Base-by-base conservation (phyloP, 2,888 invertebrate genomes). In the Diploptera punctata region DNA sequence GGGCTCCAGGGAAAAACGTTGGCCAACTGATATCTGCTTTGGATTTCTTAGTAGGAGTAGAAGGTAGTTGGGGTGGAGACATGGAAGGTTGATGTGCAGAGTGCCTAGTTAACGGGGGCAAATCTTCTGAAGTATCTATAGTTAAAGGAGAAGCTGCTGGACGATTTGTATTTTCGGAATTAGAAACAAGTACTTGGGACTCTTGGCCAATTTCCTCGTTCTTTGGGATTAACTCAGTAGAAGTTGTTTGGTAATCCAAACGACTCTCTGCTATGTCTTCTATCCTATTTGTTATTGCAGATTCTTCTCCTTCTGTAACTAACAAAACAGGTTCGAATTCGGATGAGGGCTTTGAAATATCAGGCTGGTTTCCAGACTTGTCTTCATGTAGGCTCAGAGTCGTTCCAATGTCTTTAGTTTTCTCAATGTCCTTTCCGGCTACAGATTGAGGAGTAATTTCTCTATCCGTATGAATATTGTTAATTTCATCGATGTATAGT, bases 1-100 rank as follows among this genome's bases (percentile, higher is more conserved):
- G 74, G 10, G 52, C 70, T 38, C 65, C 68, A 10, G 72, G 73
- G 13, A 31, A 47, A 52, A 73, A 75, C n/a, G 70, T 70, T 5
- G 75, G 75, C 75, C 75, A 75, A 26, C 68, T 73, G 21, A 75
- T 75, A 57, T 75, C 75, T 19, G 72, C 75, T 52, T 70, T 70
- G 16, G 69, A 60, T 24, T 47, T 69, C 19, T 33, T 70, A n/a
- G n/a, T n/a, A 21, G 49, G 49, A 2, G 33, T 52, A 16, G 33
- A 44, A 9, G 70, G 62, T 1, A 47, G 5, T 47, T 44, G 21
- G 5, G 43, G 38, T 3, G 57, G 57, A 29, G 57, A 57, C 29
- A 31, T 2, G n/a, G 57, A 57, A 24, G 57, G 7, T 24, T 57
- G 57, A 57, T n/a, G 29, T 5, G 33, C 5, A 10, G 33, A 33